phyloP scores from a whole-genome alignment of 64 coral and sea anemone species.

The Pocillopora damicornis region DNA sequence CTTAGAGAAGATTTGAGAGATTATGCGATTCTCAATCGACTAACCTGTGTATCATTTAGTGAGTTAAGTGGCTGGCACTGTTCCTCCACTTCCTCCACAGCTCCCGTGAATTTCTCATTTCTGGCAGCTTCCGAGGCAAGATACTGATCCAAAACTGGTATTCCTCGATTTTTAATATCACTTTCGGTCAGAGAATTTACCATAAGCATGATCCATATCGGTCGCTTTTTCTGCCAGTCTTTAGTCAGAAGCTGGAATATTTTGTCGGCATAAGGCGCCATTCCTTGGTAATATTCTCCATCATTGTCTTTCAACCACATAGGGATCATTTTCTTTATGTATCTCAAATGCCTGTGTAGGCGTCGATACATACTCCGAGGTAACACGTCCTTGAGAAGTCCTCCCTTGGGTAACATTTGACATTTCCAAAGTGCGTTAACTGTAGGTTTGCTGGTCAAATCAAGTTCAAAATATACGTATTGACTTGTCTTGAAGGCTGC shows the following conservation, averaged over 20 bases:
- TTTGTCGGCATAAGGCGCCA: constrained; percentile 62
- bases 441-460: constrained; percentile 69
- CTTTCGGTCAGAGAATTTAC: constrained; percentile 87
- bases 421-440: constrained; percentile 72
- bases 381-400: constrained; percentile 61
- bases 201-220: constrained; percentile 98
- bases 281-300: constrained; percentile 39
- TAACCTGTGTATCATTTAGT: constrained; percentile 79
- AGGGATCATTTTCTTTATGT: constrained; percentile 78
- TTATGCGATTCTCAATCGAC: constrained; percentile 42
- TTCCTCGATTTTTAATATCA: constrained; percentile 79
- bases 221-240: constrained; percentile 91
- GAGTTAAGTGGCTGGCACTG: constrained; percentile 83
- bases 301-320: constrained; percentile 60
- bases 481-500: constrained; percentile 70
- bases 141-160: constrained; percentile 90
- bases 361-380: constrained; percentile 75
- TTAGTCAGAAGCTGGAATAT: constrained; percentile 90
- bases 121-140: constrained; percentile 70
- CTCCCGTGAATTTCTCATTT: constrained; percentile 64
- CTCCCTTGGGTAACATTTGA: constrained; percentile 75
- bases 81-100: constrained; percentile 81
- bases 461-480: constrained; percentile 96
- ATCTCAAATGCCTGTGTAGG: constrained; percentile 68
- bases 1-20: constrained; percentile 23